Evolutionary conservation across 1,140 invertebrate genomes (phyloP).

Genomic region (Pristionchus pacificus): DNA sequence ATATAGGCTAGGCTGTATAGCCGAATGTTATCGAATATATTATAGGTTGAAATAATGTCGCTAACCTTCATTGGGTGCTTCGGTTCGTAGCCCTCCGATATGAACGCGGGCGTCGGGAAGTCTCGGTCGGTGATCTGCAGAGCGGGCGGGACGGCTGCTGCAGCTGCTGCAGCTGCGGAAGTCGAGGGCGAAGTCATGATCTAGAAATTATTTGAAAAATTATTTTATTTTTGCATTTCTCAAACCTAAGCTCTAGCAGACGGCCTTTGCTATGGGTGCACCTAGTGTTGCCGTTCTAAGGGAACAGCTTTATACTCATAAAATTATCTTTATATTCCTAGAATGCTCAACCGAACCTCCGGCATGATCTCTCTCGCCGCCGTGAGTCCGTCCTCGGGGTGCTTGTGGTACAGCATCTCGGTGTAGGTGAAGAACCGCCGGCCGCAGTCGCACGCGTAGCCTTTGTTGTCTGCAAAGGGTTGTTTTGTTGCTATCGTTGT

Average conservation of each 20-base stretch:
- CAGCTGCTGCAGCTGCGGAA: slow-evolving; percentile 26
- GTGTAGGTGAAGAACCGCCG: slow-evolving; percentile 55
- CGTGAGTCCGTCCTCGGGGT: slow-evolving; percentile 47
- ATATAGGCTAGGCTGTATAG: too few relatives aligned
- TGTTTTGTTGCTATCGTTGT: too few relatives aligned
- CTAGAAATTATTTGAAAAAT: not conserved
- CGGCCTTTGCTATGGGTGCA: not conserved
- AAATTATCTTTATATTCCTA: not conserved
- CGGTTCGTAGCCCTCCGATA: slow-evolving; percentile 50
- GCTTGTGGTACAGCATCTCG: slow-evolving; percentile 55
- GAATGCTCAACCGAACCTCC: not conserved
- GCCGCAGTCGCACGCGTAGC: slow-evolving; percentile 57
- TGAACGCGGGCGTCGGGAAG: slow-evolving; percentile 49
- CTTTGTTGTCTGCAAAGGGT: slow-evolving; percentile 53
- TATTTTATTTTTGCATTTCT: not conserved
- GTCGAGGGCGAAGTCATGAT: not conserved
- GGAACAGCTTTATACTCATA: not conserved
- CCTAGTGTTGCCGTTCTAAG: not conserved
- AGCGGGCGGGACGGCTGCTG: too few relatives aligned
- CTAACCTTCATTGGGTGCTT: slow-evolving; percentile 42
- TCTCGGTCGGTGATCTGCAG: slow-evolving; percentile 38
- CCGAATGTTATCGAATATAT: too few relatives aligned
- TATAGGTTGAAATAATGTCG: too few relatives aligned
- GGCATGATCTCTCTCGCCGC: not conserved
- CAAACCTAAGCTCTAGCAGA: not conserved